Evolutionary conservation across 2,797 vertebrate species (phyloP), one percentile per base, ranked within the genome.

Genomic region (Haliaeetus vocifer): DNA sequence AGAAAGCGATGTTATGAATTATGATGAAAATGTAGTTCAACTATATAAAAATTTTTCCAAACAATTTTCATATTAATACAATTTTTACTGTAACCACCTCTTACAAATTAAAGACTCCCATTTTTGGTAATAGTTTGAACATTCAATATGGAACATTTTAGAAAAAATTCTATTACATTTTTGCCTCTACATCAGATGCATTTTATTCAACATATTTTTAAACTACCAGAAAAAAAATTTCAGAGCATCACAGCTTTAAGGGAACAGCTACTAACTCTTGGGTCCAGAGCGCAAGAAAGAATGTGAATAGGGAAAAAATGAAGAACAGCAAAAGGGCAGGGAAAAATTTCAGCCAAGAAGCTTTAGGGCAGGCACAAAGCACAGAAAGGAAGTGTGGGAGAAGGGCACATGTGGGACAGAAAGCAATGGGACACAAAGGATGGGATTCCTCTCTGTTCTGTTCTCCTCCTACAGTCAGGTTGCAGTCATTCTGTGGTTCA

Each of bases 341-440:
- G 88, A 61, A 81, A 56, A 59, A 55, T 38, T 90, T 73, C 79
- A 63, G 92, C 82, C 92, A 85, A 80, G 38, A 79, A 96, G 94
- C 89, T 90, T 86, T 73, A 86, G 42, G 42, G 45, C 85, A 93
- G 81, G 76, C 82, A 86, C 55, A 66, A 93, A 82, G 81, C 80
- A 87, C 83, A 90, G 79, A 75, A 59, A 33, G 68, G 45, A 71
- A 58, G 52, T 82, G 55, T 75, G 40, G 15, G 50, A 52, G 35
- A 90, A 88, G 15, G 44, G 35, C 12, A 66, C 47, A 25, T 18
- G 45, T 59, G 55, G 70, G 77, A 91, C 77, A 91, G 58, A 52
- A 76, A 55, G 71, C 44, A 86, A 90, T 73, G 65, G 62, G 85
- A 90, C 81, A 73, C 53, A 37, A 45, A 45, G 15, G 37, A 77